phyloP scores from a whole-genome alignment of 2,888 invertebrate genomes.

The Eristalis tenax region DNA sequence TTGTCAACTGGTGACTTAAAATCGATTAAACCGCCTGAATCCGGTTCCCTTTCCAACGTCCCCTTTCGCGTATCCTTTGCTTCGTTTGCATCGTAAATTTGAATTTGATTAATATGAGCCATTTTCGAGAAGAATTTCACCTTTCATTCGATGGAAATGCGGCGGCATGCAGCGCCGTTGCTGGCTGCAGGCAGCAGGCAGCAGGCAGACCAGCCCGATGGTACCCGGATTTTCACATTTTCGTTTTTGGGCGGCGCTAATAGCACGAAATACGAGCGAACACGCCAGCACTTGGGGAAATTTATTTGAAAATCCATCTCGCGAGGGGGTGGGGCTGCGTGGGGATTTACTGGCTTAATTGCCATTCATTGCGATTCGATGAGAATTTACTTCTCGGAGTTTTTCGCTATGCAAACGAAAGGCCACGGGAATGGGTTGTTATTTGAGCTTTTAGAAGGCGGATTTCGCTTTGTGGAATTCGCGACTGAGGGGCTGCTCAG shows the following conservation, averaged over 20 bases:
- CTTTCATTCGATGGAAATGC: conserved; percentile 25
- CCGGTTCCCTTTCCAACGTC: no score
- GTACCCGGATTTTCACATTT: conserved; percentile 2
- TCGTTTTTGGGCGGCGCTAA: conserved; percentile 25
- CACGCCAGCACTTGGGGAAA: conserved; percentile 20
- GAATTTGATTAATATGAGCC: conserved; percentile 62
- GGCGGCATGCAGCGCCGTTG: conserved; percentile 1
- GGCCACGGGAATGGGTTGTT: no score
- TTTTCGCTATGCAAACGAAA: background rate
- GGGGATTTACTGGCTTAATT: conserved; percentile 1
- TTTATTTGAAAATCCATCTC: conserved; percentile 45
- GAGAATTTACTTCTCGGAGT: background rate
- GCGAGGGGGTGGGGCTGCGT: background rate
- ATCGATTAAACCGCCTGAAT: conserved; percentile 70
- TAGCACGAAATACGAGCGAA: conserved; percentile 36
- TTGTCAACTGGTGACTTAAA: conserved; percentile 67
- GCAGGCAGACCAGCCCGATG: background rate
- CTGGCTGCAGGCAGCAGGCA: background rate
- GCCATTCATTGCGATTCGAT: background rate
- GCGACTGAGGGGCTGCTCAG: no score
- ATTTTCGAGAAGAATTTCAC: conserved; percentile 49
- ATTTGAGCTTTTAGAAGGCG: no score
- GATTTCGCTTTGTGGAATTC: no score
- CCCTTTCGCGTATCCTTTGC: conserved; percentile 17
- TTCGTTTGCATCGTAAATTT: conserved; percentile 64